Conservation (phyloP, 1,140 invertebrate species). For the Cydia pomonella region DNA sequence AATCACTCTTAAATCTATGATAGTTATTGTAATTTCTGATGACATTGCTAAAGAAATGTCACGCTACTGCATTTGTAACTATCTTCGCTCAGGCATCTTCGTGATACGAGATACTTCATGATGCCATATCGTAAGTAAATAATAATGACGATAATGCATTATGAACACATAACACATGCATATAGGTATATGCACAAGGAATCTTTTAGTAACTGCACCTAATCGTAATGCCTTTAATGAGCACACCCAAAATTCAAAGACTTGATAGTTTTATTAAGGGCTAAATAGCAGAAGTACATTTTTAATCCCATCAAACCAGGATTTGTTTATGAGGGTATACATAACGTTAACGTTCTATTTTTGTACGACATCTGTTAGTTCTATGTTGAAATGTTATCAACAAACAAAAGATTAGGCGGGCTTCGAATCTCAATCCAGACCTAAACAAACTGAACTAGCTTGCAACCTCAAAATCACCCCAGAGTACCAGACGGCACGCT, state of each 20-base stretch:
- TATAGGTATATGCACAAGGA: too few species aligned
- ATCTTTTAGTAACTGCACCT: not conserved
- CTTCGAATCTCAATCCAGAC: conserved; percentile 6
- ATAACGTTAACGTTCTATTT: not conserved
- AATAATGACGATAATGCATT: not conserved
- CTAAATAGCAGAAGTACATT: too few species aligned
- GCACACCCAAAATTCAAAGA: too few species aligned
- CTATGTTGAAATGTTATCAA: conserved; percentile 1
- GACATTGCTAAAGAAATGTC: not conserved
- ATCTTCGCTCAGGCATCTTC: conserved; percentile 4
- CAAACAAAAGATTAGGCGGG: conserved; percentile 4
- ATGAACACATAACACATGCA: not conserved
- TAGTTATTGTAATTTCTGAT: not conserved
- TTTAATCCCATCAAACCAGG: too few species aligned
- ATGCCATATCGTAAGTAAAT: not conserved
- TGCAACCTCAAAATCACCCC: not conserved
- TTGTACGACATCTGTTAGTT: not conserved
- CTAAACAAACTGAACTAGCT: conserved; percentile 18
- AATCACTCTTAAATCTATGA: not conserved
- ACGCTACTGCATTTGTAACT: conserved; percentile 3
- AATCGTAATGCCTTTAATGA: not conserved
- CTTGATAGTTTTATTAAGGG: too few species aligned
- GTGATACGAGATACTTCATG: not conserved
- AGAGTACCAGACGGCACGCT: conserved; percentile 1
- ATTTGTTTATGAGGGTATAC: not conserved